A percentile compares a stretch with the other conserved stretches of the same genome.
Evolutionary conservation across 1,140 invertebrate genomes (phyloP).

Genomic region (Lepidurus arcticus): DNA sequence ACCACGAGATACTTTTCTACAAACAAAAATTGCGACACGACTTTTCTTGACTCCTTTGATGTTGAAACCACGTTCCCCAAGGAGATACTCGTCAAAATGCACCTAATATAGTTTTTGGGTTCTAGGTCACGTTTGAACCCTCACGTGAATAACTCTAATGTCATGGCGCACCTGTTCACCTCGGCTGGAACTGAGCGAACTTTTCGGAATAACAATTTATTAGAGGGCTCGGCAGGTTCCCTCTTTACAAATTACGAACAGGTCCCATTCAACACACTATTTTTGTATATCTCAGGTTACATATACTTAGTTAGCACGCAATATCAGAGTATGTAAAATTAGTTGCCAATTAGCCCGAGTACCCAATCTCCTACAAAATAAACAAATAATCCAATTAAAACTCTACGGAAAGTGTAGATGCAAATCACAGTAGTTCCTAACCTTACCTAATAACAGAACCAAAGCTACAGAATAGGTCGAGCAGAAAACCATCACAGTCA

Average conservation of each 20-base stretch:
- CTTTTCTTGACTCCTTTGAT: no score
- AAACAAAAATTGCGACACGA: no score
- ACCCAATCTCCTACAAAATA: background rate
- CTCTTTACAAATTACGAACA: background rate
- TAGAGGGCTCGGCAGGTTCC: no score
- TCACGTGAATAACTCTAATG: no score
- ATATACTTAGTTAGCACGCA: background rate
- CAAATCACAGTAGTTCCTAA: background rate
- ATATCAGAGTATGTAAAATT: background rate
- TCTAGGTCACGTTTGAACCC: no score
- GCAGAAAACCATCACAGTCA: background rate
- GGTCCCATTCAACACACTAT: background rate
- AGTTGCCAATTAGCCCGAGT: background rate
- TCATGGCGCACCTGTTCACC: no score
- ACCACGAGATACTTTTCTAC: no score
- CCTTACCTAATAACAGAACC: background rate
- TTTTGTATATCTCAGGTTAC: background rate
- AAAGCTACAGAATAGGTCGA: background rate
- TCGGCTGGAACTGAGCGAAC: no score
- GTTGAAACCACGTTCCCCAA: no score
- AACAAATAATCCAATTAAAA: background rate
- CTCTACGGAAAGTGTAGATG: background rate
- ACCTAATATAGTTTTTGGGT: no score
- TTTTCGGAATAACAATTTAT: no score
- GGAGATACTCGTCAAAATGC: no score